Percentiles rank a stretch among this genome's conserved stretches.
Evolutionary conservation across 2,888 invertebrate genomes (phyloP).

Genomic region (Cerceris rybyensis): DNA sequence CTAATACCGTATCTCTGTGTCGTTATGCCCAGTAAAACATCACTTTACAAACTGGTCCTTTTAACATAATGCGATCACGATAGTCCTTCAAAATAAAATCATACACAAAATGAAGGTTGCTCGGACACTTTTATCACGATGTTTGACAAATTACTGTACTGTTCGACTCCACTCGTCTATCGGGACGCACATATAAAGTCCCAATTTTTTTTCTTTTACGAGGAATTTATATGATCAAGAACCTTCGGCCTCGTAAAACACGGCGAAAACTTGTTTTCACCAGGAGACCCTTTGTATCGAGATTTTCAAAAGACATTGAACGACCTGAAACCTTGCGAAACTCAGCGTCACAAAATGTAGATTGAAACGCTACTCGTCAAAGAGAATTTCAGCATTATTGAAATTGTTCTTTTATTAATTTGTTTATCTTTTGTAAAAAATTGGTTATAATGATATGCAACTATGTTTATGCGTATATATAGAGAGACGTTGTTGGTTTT

Average conservation of each 20-base stretch:
- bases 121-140: conserved; percentile 14
- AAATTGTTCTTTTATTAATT: neutral
- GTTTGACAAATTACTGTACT: conserved; percentile 27
- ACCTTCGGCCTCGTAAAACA: neutral
- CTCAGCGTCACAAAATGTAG: neutral
- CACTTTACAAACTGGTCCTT: neutral
- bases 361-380: neutral
- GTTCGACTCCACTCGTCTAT: neutral
- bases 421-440: neutral
- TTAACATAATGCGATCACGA: conserved; percentile 33
- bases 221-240: too few relatives aligned
- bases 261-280: neutral
- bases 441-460: neutral
- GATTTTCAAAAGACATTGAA: conserved; percentile 1
- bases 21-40: conserved; percentile 11
- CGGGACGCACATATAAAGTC: neutral
- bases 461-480: neutral
- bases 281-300: neutral
- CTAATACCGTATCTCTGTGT: neutral
- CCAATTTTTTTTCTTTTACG: too few relatives aligned
- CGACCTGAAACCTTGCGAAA: neutral
- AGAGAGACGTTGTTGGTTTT: neutral
- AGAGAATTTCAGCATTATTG: neutral
- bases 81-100: neutral
- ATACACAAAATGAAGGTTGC: conserved; percentile 16